Conservation (phyloP, 2,113 vertebrate species). For the Paramormyrops kingsleyae region DNA sequence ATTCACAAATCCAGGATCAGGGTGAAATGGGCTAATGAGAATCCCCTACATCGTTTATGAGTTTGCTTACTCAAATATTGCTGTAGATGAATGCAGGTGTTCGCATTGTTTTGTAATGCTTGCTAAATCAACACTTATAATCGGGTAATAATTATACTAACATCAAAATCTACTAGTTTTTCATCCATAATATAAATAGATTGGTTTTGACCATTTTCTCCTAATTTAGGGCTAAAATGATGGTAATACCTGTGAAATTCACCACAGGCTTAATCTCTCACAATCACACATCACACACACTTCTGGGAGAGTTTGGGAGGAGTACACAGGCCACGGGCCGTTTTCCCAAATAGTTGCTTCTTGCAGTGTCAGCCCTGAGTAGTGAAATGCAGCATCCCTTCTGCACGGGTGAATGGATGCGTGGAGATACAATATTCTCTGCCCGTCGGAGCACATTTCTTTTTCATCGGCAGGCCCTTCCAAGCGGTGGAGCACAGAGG, state of each 20-base stretch:
- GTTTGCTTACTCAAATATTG: background rate
- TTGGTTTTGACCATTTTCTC: background rate
- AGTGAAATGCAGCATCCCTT: slow-evolving; percentile 11
- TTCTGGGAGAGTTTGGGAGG: background rate
- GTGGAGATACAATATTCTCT: slow-evolving; percentile 21
- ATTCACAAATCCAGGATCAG: background rate
- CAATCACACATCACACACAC: background rate
- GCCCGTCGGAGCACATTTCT: background rate
- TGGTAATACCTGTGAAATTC: background rate
- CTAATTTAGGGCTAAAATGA: background rate
- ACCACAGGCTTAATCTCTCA: background rate
- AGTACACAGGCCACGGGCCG: background rate
- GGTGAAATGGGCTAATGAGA: background rate
- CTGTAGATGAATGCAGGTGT: background rate
- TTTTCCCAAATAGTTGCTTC: slow-evolving; percentile 1
- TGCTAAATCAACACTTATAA: background rate
- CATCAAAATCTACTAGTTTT: background rate
- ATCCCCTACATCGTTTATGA: background rate
- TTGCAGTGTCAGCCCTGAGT: background rate
- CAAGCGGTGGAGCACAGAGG: background rate
- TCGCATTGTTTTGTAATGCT: background rate
- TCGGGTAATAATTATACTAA: background rate
- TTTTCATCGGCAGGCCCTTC: slow-evolving; percentile 13
- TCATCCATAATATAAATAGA: background rate
- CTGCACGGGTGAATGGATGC: background rate